Evolutionary conservation across 1,140 invertebrate genomes (phyloP).

Genomic region (Semibalanus balanoides): DNA sequence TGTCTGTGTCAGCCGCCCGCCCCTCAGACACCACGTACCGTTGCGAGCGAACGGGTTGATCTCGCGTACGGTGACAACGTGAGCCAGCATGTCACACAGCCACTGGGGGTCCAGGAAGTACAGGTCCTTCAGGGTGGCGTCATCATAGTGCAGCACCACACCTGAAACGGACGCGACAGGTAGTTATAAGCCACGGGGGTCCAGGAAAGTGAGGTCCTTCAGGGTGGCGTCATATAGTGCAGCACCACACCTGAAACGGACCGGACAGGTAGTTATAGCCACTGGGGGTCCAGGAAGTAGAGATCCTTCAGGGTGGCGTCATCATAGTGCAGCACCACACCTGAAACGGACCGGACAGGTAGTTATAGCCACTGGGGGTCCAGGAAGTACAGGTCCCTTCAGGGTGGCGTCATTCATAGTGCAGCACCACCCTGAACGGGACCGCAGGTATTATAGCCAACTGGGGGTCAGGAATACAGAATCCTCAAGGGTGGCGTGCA

Average conservation of each 20-base stretch:
- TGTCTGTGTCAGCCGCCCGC: too few species aligned
- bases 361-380: constrained; percentile 98
- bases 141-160: constrained; percentile 93
- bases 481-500: too few species aligned
- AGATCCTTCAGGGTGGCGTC: constrained; percentile 88
- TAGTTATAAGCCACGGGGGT: constrained; percentile 95
- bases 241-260: constrained; percentile 83
- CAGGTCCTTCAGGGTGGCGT: constrained; percentile 83
- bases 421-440: constrained; percentile 66
- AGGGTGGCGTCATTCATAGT: constrained; percentile 94
- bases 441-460: too few species aligned
- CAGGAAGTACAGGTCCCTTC: constrained; percentile 84
- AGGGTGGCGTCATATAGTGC: constrained; percentile 92
- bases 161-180: constrained; percentile 40
- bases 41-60: constrained; percentile 89
- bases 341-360: too few species aligned
- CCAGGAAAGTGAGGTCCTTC: constrained; percentile 85
- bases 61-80: constrained; percentile 87
- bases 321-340: constrained; percentile 92
- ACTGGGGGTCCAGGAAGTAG: constrained; percentile 92
- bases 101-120: constrained; percentile 95
- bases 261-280: too few species aligned
- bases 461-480: too few species aligned
- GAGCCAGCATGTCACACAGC: constrained; percentile 93
- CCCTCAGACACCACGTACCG: constrained; percentile 32